Percentiles rank a stretch among this genome's conserved stretches.
These are phyloP conservation scores for Brachynemurus nebulosus DNA, from an alignment of 2,888 invertebrate species.

Conservation along the genomic window DNA sequence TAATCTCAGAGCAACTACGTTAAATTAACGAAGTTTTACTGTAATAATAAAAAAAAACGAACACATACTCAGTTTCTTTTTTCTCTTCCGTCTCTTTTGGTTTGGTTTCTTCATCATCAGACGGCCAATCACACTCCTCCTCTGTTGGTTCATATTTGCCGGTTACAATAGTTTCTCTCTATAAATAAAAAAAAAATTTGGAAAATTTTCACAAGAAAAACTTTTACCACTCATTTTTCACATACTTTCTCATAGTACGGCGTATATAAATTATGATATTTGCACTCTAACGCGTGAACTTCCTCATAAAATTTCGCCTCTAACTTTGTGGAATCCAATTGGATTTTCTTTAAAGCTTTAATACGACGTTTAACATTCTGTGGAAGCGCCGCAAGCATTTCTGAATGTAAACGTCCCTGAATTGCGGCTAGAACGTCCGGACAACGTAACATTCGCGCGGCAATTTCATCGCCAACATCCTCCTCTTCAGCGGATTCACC, in stretches of 20 bases:
- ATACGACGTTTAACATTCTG: slow-evolving; percentile 65
- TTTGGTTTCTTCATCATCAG: slow-evolving; percentile 60
- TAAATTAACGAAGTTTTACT: neutral
- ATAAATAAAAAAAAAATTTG: slow-evolving; percentile 11
- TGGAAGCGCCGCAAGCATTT: slow-evolving; percentile 49
- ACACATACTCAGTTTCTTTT: slow-evolving; percentile 26
- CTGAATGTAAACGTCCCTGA: slow-evolving; percentile 41
- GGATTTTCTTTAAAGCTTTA: slow-evolving; percentile 73
- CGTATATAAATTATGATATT: slow-evolving; percentile 68
- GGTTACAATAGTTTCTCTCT: slow-evolving; percentile 45
- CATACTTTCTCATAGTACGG: slow-evolving; percentile 65
- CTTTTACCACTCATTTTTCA: slow-evolving; percentile 11
- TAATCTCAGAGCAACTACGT: neutral
- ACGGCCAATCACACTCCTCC: slow-evolving; percentile 79
- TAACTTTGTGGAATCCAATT: slow-evolving; percentile 68
- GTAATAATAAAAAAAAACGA: neutral
- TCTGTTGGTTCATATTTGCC: slow-evolving; percentile 79
- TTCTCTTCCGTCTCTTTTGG: slow-evolving; percentile 52
- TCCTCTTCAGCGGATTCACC: slow-evolving; percentile 52
- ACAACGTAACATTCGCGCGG: slow-evolving; percentile 29
- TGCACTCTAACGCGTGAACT: slow-evolving; percentile 84
- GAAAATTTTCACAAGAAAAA: slow-evolving; percentile 1
- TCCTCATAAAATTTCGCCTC: slow-evolving; percentile 91
- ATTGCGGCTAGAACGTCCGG: slow-evolving; percentile 45
- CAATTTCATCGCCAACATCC: slow-evolving; percentile 36